phyloP scores from a whole-genome alignment of 2,797 vertebrate genomes.

The Falco columbarius region DNA sequence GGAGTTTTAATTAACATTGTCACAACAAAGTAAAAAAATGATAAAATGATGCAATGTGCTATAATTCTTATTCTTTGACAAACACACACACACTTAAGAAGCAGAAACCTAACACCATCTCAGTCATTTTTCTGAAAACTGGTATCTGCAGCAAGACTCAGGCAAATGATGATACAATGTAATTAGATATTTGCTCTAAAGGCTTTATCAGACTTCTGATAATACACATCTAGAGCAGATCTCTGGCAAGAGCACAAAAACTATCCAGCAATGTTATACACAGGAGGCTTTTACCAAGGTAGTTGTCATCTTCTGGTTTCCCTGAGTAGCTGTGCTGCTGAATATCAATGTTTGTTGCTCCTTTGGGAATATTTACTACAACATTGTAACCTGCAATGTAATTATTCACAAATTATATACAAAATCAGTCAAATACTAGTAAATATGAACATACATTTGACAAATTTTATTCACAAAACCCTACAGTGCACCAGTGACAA shows the following conservation, averaged over 20 bases:
- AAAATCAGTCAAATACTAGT: not conserved
- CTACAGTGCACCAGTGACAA: not conserved
- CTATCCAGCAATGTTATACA: not conserved
- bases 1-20: not conserved
- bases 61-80: not conserved
- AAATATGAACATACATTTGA: not conserved
- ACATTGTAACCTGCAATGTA: slow-evolving; percentile 89
- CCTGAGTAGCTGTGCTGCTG: slow-evolving; percentile 95
- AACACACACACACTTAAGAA: not conserved
- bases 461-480: not conserved
- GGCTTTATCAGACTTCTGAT: not conserved
- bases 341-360: slow-evolving; percentile 94
- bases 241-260: not conserved
- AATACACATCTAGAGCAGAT: not conserved
- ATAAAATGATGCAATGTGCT: not conserved
- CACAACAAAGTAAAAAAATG: not conserved
- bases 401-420: slow-evolving; percentile 5
- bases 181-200: not conserved
- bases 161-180: not conserved
- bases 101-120: not conserved
- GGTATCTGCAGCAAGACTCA: not conserved
- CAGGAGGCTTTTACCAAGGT: slow-evolving; percentile 87
- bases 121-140: not conserved
- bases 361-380: slow-evolving; percentile 91
- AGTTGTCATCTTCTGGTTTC: slow-evolving; percentile 95